Conservation (phyloP, 2,797 vertebrate species). For the Neostethus bicornis region DNA sequence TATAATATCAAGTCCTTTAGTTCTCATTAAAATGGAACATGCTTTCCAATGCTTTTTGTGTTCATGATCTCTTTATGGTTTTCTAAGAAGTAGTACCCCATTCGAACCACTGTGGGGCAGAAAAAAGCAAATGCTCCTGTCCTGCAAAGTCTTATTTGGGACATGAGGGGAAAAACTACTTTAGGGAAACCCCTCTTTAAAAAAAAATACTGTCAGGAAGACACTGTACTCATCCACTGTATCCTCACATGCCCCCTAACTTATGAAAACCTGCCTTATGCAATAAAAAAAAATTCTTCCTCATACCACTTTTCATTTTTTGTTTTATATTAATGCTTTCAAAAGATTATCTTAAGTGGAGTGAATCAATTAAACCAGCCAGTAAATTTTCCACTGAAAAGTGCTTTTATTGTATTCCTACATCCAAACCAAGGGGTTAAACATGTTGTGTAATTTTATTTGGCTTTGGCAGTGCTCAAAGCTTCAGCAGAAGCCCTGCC, state of each 20-base stretch:
- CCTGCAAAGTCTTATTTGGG: constrained; percentile 28
- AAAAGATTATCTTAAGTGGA: constrained; percentile 3
- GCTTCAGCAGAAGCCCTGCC: constrained; percentile 76
- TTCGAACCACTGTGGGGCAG: constrained; percentile 71
- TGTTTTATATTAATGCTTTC: constrained; percentile 7
- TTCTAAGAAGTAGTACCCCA: constrained; percentile 58
- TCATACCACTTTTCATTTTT: neutral
- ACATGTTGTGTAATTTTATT: constrained; percentile 76
- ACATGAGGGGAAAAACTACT: constrained; percentile 28
- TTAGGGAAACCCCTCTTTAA: constrained; percentile 31
- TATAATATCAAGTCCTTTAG: constrained; percentile 66
- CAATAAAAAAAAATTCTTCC: neutral
- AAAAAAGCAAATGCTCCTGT: constrained; percentile 46
- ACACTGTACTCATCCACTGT: constrained; percentile 1
- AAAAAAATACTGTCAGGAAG: constrained; percentile 15
- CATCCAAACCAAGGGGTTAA: constrained; percentile 63
- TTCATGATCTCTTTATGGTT: constrained; percentile 17
- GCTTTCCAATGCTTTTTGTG: constrained; percentile 10
- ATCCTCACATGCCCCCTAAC: neutral
- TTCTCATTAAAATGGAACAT: constrained; percentile 38
- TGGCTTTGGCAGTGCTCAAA: constrained; percentile 72
- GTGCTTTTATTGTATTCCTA: constrained; percentile 31
- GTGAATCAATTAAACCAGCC: constrained; percentile 1
- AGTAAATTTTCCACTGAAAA: constrained; percentile 22
- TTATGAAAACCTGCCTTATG: neutral